A percentile compares a stretch with the other conserved stretches of the same genome.
Evolutionary conservation across 1,140 invertebrate species (phyloP).

Genomic region (Sitobion miscanthi): DNA sequence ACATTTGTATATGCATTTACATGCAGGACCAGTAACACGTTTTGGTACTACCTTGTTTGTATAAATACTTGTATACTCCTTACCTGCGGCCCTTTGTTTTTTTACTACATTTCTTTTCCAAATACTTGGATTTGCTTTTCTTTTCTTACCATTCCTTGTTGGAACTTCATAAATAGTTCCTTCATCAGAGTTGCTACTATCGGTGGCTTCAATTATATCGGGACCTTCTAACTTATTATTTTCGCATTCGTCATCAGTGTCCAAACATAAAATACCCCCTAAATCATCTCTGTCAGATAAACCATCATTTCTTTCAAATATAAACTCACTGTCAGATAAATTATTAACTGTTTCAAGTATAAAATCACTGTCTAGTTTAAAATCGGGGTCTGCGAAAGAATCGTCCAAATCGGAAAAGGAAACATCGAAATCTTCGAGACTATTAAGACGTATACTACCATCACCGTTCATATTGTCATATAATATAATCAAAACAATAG

Average conservation of each 20-base stretch:
- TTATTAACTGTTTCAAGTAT: too few relatives aligned
- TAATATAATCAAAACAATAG: too few relatives aligned
- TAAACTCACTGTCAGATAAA: background rate
- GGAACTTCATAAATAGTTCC: background rate
- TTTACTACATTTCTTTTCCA: too few relatives aligned
- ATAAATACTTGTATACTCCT: background rate
- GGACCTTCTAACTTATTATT: background rate
- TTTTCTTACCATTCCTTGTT: background rate
- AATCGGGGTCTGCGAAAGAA: background rate
- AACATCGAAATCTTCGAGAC: background rate
- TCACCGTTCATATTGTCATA: background rate
- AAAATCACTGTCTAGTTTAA: too few relatives aligned
- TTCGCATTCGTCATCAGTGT: background rate
- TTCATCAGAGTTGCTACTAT: background rate
- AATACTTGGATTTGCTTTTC: constrained; percentile 4
- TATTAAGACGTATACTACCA: background rate
- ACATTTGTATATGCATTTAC: background rate
- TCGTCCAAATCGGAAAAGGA: background rate
- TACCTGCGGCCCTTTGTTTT: too few relatives aligned
- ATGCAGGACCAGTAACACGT: background rate
- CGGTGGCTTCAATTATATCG: background rate
- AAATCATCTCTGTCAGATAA: background rate
- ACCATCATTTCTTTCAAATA: background rate
- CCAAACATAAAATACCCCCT: background rate
- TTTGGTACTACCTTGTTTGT: background rate